Evolutionary conservation across 2,113 vertebrate species (phyloP), one percentile per base, ranked within the genome.

Genomic region (Callipepla californica): DNA sequence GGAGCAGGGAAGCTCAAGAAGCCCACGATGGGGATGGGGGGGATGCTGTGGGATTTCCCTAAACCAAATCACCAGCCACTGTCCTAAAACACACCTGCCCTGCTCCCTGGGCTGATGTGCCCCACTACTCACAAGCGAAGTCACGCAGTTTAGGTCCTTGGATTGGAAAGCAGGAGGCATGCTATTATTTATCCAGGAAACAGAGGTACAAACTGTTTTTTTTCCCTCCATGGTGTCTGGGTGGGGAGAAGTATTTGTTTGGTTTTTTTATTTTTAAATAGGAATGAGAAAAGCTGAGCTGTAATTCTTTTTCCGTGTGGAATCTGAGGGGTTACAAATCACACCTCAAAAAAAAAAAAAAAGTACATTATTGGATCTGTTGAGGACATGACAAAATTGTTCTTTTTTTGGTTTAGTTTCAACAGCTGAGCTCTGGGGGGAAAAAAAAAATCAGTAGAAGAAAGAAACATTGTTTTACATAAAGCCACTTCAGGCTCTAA

Each of bases 401-500:
- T 87, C 81, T 17, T 61, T 91, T 67, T 87, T 81, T 11, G 70
- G 62, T 87, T 91, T 59, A 74, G 17, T 16, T 89, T 87, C 63
- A 85, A 62, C 59, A 93, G 63, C 82, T 53, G 55, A 96, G 45
- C 68, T 74, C 77, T 40, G 40, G 40, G 40, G 81, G 74, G 16
- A 34, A 25, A 47, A 85, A 67, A 58, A 68, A 84, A 74, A 68
- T 18, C 26, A 32, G 45, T 50, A 48, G 57, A 91, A 96, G 75
- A 96, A 96, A 95, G 78, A 82, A 80, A 66, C 63, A 50, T 82
- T 94, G 63, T 95, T 87, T 94, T 74, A 94, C 80, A 69, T 62
- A 17, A 93, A 93, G 44, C 72, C 38, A 18, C 80, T 92, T 87
- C 30, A 34, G 66, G 34, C 74, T 74, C 55, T 79, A 58, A 89